Base-by-base conservation (phyloP, 1,140 invertebrate species). In the Bombus waltoni region DNA sequence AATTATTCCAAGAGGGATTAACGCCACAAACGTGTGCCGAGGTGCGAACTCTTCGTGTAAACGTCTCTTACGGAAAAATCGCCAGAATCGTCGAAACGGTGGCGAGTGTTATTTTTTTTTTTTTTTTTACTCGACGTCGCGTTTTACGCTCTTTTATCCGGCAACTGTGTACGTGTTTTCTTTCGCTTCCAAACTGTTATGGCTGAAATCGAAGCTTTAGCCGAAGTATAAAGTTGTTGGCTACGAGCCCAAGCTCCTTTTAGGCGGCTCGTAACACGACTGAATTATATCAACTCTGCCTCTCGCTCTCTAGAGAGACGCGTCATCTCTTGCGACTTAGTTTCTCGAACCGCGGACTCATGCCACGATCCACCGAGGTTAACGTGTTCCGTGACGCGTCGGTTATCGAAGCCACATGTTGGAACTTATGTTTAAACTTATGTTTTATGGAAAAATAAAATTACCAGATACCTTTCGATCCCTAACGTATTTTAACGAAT, bases 231-330 rank as follows among this genome's bases (percentile, higher is more conserved):
- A 79, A 66, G 11, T 44, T 44, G 77, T 79, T 79, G 77, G 77
- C 77, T 32, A 2, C 6, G 11, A 66, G 62, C 77, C 77, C 62
- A 18, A 22, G 11, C 40, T 44, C 76, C 76, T 78, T 66, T 78
- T 32, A 65, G 40, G 8, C 76, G 57, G 3, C 73, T 32, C 32
- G 32, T 75, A n/a, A 38, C 15, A 59, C 70, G 32, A 42, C n/a
- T 28, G 11, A 32, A 32, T 18, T 18, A 44, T 62, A 76, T 25
- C 25, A 76, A 76, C 74, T 76, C 35, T 59, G 2, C 5, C 6
- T 71, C 68, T 32, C 10, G n/a, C 44, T 74, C n/a, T 35, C 22
- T n/a, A 15, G 32, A 18, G 32, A 75, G n/a, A 35, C 25, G 74
- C 22, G 22, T 59, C 74, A 38, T 76, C 47, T 38, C 38, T 59